Conservation (phyloP, 2,113 vertebrate genomes). For the Pseudorectes ferrugineus region DNA sequence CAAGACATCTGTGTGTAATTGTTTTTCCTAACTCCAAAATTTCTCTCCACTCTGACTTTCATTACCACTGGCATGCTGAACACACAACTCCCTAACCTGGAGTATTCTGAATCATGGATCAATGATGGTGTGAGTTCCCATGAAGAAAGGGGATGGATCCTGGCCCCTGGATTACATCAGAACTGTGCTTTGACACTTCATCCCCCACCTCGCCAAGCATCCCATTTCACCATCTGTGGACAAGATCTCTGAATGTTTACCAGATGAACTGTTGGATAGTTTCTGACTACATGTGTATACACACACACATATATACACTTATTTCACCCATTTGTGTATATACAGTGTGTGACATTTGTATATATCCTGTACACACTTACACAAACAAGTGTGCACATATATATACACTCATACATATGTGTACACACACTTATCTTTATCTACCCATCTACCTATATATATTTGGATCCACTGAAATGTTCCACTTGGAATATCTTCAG, state of each 20-base stretch:
- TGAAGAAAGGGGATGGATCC: not conserved
- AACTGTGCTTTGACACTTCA: not conserved
- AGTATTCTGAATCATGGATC: not conserved
- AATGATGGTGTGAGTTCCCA: not conserved
- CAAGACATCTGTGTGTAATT: not conserved
- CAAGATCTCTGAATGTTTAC: not conserved
- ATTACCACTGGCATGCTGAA: not conserved
- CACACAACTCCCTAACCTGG: not conserved
- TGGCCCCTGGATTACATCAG: not conserved
- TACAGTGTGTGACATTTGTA: not conserved
- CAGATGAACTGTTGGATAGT: not conserved
- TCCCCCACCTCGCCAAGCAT: not conserved
- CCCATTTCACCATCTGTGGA: not conserved
- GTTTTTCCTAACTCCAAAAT: not conserved
- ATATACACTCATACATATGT: not conserved
- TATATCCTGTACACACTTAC: not conserved
- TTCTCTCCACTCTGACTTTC: not conserved
- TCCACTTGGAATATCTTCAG: not conserved
- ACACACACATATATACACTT: fast-evolving
- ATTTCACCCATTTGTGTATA: not conserved
- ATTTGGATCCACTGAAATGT: not conserved
- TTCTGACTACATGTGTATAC: not conserved
- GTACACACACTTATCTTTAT: not conserved
- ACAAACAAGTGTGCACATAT: not conserved
- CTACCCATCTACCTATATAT: not conserved